Evolutionary conservation across 2,113 vertebrate genomes (phyloP), one percentile per base, ranked within the genome.

Genomic region (Dipodomys stephensi): DNA sequence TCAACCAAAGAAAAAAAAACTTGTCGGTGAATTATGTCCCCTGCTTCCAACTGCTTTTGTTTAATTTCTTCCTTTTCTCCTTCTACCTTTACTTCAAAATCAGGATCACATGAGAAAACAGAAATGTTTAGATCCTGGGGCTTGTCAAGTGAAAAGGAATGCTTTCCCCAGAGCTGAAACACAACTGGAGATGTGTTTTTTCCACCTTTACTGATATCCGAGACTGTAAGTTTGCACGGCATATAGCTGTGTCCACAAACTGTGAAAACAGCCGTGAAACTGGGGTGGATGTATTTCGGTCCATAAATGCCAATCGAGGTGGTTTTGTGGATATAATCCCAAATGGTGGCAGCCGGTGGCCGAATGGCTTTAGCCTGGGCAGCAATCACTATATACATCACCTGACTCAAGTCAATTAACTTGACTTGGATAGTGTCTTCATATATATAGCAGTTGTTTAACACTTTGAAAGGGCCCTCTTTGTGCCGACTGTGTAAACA

Each of bases 91-190:
- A 99, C 98, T 97, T 98, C 97, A 98, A 99, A 99, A 93, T 98
- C 95, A 19, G 99, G 97, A 73, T 98, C 98, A 69, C 95, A 97
- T 28, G 99, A 97, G 79, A 94, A 84, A 64, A 99, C 96, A 84
- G 87, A 97, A 96, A 99, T 97, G 20, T 95, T 97, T 95, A 99
- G 94, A 97, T 99, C 98, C 90, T 98, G 98, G 0, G 98, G 97
- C 46, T 98, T 98, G 72, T 98, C 97, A 85, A 98, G 98, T 35
- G 97, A 97, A 94, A 99, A 99, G 1, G 97, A 97, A 90, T 99
- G 98, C 80, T 99, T 99, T n/a, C 99, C 99, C 99, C 99, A 99
- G 60, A 99, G 98, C 57, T 99, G 99, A 98, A 99, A 98, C 77
- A 99, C 98, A 78, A 99, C 98, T 0, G 99, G 99, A 44, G 99